Conservation (phyloP, 2,888 invertebrate genomes). For the Stenichneumon culpator region DNA sequence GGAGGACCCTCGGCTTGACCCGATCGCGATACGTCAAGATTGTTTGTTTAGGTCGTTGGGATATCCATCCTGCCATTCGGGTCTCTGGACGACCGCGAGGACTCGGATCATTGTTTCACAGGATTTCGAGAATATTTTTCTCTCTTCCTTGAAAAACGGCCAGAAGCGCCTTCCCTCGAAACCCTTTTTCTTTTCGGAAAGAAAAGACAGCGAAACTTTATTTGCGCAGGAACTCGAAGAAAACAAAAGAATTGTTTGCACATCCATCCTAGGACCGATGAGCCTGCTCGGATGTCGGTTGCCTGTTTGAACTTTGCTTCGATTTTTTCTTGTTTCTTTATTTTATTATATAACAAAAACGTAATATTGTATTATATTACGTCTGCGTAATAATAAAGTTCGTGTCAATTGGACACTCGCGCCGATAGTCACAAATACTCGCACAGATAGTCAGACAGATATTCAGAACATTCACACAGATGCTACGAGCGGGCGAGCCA, state of each 20-base stretch:
- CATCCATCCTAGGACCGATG: neutral
- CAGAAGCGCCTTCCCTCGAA: neutral
- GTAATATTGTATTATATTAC: neutral
- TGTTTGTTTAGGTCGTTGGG: slow-evolving; percentile 73
- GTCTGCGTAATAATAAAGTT: neutral
- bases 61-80: slow-evolving; percentile 20
- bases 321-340: neutral
- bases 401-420: too few species aligned
- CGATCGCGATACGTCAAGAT: neutral
- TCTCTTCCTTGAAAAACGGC: neutral
- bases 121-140: neutral
- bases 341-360: neutral
- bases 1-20: neutral
- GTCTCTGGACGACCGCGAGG: slow-evolving; percentile 10
- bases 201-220: slow-evolving; percentile 27
- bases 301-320: neutral
- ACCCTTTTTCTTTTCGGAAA: neutral
- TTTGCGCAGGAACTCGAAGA: slow-evolving; percentile 22
- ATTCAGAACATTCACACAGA: too few species aligned
- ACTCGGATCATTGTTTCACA: slow-evolving; percentile 25
- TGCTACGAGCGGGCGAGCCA: too few species aligned
- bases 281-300: neutral
- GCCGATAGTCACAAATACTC: too few species aligned
- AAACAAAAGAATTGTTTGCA: slow-evolving; percentile 19
- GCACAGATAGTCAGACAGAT: too few species aligned